phyloP scores from a whole-genome alignment of 1,140 invertebrate genomes.

The Hylaeus volcanicus region DNA sequence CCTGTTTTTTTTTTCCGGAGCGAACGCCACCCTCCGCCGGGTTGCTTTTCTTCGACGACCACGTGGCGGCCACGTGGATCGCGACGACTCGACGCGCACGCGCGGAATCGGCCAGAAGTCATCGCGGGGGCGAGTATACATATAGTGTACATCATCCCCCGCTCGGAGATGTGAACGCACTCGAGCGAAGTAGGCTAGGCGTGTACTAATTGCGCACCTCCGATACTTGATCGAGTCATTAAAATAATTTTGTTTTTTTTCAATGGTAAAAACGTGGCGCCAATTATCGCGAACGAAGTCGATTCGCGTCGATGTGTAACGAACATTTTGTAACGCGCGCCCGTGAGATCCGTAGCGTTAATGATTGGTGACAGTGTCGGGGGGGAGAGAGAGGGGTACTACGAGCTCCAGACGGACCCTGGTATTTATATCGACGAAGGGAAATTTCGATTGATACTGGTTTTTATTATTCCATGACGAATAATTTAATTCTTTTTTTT shows the following conservation, averaged over 20 bases:
- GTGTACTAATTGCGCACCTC: constrained; percentile 65
- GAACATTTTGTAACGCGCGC: not conserved
- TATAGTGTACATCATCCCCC: constrained; percentile 5
- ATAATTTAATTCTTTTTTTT: too few relatives aligned
- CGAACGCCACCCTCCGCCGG: constrained; percentile 48
- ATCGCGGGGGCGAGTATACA: constrained; percentile 37
- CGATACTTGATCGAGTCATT: constrained; percentile 27
- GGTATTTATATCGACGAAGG: too few relatives aligned
- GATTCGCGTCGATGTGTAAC: not conserved
- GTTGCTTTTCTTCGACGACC: constrained; percentile 53
- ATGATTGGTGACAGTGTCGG: too few relatives aligned
- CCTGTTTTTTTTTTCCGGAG: constrained; percentile 44
- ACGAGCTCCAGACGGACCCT: too few relatives aligned
- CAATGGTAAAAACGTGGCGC: not conserved
- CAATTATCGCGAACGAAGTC: not conserved
- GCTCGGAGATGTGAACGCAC: constrained; percentile 61
- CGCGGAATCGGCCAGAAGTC: constrained; percentile 41
- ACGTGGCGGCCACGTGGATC: constrained; percentile 74
- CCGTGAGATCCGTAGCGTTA: too few relatives aligned
- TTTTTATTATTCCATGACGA: too few relatives aligned
- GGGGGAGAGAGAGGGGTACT: too few relatives aligned
- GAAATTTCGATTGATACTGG: not conserved
- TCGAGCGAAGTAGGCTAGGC: constrained; percentile 69
- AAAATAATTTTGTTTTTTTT: constrained; percentile 9
- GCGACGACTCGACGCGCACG: constrained; percentile 57